A percentile compares a stretch with the other conserved stretches of the same genome.
phyloP scores from a whole-genome alignment of 2,797 vertebrate genomes.

The Coreius guichenoti region DNA sequence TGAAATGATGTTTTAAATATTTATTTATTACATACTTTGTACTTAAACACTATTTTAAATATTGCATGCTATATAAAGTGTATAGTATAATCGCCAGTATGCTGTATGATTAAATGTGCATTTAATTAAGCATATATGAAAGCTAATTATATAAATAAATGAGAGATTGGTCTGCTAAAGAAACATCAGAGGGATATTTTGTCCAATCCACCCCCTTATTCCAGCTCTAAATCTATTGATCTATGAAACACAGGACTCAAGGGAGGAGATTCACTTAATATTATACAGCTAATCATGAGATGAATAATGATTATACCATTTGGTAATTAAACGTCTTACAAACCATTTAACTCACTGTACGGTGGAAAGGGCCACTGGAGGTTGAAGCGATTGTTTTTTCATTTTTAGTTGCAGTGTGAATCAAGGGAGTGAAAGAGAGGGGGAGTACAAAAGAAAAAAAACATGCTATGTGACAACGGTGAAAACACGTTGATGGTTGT shows the following conservation, averaged over 20 bases:
- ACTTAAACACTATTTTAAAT: constrained; percentile 8
- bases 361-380: constrained; percentile 86
- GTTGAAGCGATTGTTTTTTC: constrained; percentile 81
- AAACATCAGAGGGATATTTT: constrained; percentile 74
- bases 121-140: constrained; percentile 78
- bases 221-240: constrained; percentile 91
- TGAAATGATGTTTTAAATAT: neutral
- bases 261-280: constrained; percentile 94
- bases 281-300: constrained; percentile 97
- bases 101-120: constrained; percentile 62
- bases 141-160: constrained; percentile 77
- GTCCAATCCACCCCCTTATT: constrained; percentile 70
- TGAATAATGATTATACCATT: constrained; percentile 96
- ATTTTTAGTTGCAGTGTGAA: constrained; percentile 67
- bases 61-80: neutral
- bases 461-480: constrained; percentile 69
- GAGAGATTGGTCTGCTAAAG: constrained; percentile 65
- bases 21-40: neutral
- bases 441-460: constrained; percentile 31
- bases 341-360: constrained; percentile 92
- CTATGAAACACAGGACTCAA: constrained; percentile 91
- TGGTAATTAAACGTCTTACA: constrained; percentile 98
- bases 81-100: neutral
- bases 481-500: constrained; percentile 77
- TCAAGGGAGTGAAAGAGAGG: constrained; percentile 3